Evolutionary conservation across 2,888 invertebrate genomes (phyloP).

Genomic region (Pocota personata): DNA sequence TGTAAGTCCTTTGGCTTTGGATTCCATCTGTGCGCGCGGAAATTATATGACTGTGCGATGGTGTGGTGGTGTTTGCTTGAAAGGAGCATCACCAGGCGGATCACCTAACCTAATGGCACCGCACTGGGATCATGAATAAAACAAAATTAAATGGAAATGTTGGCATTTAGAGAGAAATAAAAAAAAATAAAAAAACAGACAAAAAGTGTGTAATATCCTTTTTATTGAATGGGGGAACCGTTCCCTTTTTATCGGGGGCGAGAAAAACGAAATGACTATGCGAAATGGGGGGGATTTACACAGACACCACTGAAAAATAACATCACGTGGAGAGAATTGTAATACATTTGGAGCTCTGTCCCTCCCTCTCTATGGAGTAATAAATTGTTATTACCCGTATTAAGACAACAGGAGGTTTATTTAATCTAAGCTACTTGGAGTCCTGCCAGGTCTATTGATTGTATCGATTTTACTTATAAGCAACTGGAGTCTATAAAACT

Average conservation of each 20-base stretch:
- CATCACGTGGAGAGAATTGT: not conserved
- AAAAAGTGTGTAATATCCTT: constrained; percentile 30
- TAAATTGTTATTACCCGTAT: constrained; percentile 8
- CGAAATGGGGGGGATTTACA: constrained; percentile 7
- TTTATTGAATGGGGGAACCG: constrained; percentile 24
- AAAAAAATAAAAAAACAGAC: not conserved
- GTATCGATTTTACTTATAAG: not conserved
- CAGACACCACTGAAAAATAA: not conserved
- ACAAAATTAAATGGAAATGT: constrained; percentile 19
- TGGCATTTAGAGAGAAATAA: not conserved
- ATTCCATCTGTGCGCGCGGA: not conserved
- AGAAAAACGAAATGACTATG: not conserved
- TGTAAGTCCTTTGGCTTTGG: not conserved
- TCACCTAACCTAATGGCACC: not conserved
- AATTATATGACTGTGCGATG: not conserved
- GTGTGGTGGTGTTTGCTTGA: not conserved
- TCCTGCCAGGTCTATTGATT: not conserved
- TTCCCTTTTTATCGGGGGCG: not conserved
- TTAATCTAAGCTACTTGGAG: not conserved
- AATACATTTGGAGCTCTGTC: not conserved
- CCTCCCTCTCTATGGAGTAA: not conserved
- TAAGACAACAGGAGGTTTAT: not conserved
- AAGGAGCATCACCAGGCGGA: not conserved
- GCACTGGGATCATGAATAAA: not conserved
- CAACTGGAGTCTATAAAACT: too few species aligned